Conservation (phyloP, 2,113 vertebrate genomes). For the Pedetes capensis region DNA sequence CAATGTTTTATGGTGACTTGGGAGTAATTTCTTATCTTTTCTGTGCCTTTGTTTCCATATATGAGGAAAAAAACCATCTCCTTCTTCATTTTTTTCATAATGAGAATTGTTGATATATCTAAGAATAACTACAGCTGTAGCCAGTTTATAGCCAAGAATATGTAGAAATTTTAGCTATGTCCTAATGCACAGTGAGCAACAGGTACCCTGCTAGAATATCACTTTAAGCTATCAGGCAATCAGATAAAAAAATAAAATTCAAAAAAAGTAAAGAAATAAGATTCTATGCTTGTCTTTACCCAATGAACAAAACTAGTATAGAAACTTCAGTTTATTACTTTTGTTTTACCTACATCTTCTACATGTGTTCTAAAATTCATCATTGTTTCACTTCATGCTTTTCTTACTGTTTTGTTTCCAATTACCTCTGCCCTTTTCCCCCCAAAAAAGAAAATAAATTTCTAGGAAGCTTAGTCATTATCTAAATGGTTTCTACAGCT, state of each 20-base stretch:
- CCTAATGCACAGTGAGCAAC: background rate
- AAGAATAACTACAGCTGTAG: background rate
- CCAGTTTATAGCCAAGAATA: background rate
- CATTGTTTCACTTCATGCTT: background rate
- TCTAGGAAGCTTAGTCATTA: background rate
- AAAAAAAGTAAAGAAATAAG: background rate
- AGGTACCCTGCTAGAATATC: background rate
- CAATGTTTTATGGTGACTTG: background rate
- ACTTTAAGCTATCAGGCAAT: background rate
- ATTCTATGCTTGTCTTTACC: background rate
- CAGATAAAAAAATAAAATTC: background rate
- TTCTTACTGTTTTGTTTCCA: background rate
- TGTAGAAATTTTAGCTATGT: background rate
- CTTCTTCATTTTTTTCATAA: background rate
- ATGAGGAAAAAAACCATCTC: background rate
- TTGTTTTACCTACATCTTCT: background rate
- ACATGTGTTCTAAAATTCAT: background rate
- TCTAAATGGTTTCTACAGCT: background rate
- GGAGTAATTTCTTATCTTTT: background rate
- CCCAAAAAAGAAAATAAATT: background rate
- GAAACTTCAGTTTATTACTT: background rate
- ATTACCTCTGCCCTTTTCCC: accelerated
- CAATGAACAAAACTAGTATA: background rate
- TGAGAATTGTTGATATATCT: background rate
- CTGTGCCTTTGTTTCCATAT: background rate